Conservation (phyloP, 1,140 invertebrate species). For the Diorhabda sublineata region DNA sequence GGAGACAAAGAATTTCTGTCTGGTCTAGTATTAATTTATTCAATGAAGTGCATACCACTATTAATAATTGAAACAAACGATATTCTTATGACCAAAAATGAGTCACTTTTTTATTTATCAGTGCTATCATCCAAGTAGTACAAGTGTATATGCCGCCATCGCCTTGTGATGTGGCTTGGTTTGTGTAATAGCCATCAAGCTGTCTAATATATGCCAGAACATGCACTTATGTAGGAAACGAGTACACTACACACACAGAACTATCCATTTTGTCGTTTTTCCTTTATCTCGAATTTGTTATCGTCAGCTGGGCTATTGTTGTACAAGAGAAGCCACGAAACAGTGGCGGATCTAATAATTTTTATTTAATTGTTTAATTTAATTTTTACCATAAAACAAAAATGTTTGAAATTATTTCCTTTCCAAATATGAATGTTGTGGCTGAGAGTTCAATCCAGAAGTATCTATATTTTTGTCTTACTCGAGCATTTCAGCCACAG, state of each 20-base stretch:
- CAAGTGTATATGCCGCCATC: neutral
- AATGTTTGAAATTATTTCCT: too few relatives aligned
- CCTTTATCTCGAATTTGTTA: slow-evolving; percentile 16
- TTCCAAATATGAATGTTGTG: too few relatives aligned
- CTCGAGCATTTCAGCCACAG: too few relatives aligned
- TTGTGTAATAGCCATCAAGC: slow-evolving; percentile 9
- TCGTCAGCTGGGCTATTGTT: slow-evolving; percentile 8
- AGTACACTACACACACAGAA: slow-evolving; percentile 15
- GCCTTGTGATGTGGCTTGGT: neutral
- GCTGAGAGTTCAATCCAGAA: too few relatives aligned
- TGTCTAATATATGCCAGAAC: slow-evolving; percentile 28
- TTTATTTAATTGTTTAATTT: too few relatives aligned
- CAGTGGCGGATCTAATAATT: too few relatives aligned
- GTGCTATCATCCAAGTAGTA: neutral
- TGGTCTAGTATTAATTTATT: too few relatives aligned
- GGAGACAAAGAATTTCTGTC: too few relatives aligned
- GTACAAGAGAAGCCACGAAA: neutral
- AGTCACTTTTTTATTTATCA: neutral
- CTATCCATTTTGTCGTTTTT: slow-evolving; percentile 19
- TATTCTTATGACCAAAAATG: neutral
- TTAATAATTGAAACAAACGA: too few relatives aligned
- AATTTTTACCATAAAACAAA: too few relatives aligned
- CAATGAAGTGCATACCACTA: too few relatives aligned
- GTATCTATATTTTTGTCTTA: too few relatives aligned
- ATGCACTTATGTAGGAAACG: slow-evolving; percentile 21